Evolutionary conservation across 2,797 vertebrate genomes (phyloP).

Genomic region (Clarias pachynema): DNA sequence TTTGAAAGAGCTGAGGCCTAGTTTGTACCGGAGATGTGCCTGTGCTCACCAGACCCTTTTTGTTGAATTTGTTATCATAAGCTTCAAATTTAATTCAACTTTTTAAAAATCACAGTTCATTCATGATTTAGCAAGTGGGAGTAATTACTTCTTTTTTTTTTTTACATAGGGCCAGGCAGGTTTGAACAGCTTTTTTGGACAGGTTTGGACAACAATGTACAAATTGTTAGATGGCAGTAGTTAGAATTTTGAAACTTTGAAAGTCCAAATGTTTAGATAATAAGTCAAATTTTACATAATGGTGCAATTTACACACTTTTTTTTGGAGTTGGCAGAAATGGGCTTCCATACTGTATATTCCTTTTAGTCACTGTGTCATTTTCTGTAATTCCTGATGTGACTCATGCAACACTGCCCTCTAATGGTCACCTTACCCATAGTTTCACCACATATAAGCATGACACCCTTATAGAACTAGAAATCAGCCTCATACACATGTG

Average conservation of each 20-base stretch:
- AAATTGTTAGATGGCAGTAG: background rate
- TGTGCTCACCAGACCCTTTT: too few species aligned
- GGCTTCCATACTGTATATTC: background rate
- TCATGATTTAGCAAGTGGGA: too few species aligned
- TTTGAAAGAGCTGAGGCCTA: background rate
- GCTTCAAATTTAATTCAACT: too few species aligned
- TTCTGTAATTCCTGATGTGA: background rate
- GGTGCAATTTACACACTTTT: background rate
- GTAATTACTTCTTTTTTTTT: too few species aligned
- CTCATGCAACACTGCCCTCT: conserved; percentile 6
- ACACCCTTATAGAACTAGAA: background rate
- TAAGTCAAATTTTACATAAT: background rate
- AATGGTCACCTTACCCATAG: background rate
- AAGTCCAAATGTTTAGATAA: background rate
- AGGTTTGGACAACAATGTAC: too few species aligned
- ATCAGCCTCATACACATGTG: background rate
- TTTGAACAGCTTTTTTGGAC: too few species aligned
- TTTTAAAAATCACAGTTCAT: too few species aligned
- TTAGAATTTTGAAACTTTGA: background rate
- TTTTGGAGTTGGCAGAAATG: background rate
- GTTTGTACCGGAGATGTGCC: background rate
- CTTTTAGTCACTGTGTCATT: background rate
- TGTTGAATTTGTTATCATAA: too few species aligned
- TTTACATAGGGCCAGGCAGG: too few species aligned
- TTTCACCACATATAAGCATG: too few species aligned